phyloP scores from a whole-genome alignment of 2,113 vertebrate genomes.

The Heteronetta atricapilla region DNA sequence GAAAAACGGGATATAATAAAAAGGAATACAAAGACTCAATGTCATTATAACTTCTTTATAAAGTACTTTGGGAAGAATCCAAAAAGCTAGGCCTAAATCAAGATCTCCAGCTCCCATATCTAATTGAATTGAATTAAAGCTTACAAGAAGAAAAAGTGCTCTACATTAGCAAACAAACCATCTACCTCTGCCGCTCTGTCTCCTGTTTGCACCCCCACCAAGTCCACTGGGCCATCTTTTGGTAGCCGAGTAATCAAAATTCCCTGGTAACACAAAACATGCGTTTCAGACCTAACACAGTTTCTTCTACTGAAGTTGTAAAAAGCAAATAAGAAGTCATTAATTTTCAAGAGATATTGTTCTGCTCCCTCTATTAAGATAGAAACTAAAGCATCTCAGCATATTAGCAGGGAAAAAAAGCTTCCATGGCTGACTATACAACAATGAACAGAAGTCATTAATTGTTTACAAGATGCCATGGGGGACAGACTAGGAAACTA shows the following conservation, averaged over 20 bases:
- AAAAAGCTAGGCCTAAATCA: neutral
- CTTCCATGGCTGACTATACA: neutral
- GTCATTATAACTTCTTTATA: neutral
- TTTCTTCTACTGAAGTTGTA: neutral
- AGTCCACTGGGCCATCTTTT: slow-evolving; percentile 75
- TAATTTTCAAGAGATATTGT: slow-evolving; percentile 35
- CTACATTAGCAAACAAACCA: neutral
- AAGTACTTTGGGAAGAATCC: neutral
- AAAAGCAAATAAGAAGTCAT: slow-evolving; percentile 3
- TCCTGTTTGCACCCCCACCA: slow-evolving; percentile 76
- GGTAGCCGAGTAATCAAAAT: slow-evolving; percentile 78
- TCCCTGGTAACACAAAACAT: slow-evolving; percentile 68
- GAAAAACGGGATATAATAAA: neutral
- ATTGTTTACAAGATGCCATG: neutral
- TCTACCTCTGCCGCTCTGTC: slow-evolving; percentile 79
- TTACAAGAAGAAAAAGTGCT: neutral
- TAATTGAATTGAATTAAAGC: neutral
- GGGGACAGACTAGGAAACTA: neutral
- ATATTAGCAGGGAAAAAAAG: neutral
- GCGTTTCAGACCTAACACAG: neutral
- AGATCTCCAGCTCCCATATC: neutral
- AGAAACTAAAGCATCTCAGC: neutral
- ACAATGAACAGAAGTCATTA: slow-evolving; percentile 1
- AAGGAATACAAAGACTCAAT: neutral
- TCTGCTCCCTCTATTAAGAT: slow-evolving; percentile 15